Percentiles rank a stretch among this genome's conserved stretches.
Evolutionary conservation across 2,797 vertebrate genomes (phyloP).

Genomic region (Fundulus diaphanus): DNA sequence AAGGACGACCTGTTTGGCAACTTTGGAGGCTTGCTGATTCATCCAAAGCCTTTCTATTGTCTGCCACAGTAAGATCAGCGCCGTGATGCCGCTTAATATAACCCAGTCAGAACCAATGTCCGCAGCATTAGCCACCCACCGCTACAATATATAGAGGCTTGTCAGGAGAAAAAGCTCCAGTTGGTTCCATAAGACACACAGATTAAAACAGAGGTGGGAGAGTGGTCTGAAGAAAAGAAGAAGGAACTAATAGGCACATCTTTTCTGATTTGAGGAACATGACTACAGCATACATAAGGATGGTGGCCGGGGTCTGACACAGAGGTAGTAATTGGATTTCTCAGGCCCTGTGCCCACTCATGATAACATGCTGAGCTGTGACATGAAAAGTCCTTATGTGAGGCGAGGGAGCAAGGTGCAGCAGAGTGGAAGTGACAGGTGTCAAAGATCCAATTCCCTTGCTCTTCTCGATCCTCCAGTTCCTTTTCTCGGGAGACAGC

Average conservation of each 20-base stretch:
- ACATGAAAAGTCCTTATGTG: constrained; percentile 81
- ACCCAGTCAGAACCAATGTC: constrained; percentile 63
- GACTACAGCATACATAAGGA: constrained; percentile 70
- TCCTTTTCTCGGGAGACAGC: constrained; percentile 56
- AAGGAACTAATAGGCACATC: constrained; percentile 73
- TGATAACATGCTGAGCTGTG: constrained; percentile 78
- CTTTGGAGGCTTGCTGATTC: constrained; percentile 51
- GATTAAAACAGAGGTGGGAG: constrained; percentile 61
- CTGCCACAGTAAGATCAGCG: constrained; percentile 53
- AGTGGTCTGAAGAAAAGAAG: constrained; percentile 62
- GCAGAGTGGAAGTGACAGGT: constrained; percentile 79
- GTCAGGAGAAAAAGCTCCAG: constrained; percentile 49
- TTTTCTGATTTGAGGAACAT: constrained; percentile 72
- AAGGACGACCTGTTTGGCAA: constrained; percentile 69
- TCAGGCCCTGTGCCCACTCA: constrained; percentile 71
- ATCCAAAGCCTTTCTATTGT: constrained; percentile 61
- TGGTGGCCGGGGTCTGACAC: constrained; percentile 69
- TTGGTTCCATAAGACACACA: constrained; percentile 52
- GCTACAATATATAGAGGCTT: constrained; percentile 40
- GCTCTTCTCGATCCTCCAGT: constrained; percentile 54
- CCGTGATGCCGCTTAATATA: constrained; percentile 68
- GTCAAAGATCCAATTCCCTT: constrained; percentile 76
- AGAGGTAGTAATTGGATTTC: constrained; percentile 80
- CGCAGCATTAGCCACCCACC: constrained; percentile 64
- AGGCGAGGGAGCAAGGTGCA: constrained; percentile 74